A percentile compares a stretch with the other conserved stretches of the same genome.
phyloP scores from a whole-genome alignment of 2,113 vertebrate genomes.

The Nycticryphes semicollaris region DNA sequence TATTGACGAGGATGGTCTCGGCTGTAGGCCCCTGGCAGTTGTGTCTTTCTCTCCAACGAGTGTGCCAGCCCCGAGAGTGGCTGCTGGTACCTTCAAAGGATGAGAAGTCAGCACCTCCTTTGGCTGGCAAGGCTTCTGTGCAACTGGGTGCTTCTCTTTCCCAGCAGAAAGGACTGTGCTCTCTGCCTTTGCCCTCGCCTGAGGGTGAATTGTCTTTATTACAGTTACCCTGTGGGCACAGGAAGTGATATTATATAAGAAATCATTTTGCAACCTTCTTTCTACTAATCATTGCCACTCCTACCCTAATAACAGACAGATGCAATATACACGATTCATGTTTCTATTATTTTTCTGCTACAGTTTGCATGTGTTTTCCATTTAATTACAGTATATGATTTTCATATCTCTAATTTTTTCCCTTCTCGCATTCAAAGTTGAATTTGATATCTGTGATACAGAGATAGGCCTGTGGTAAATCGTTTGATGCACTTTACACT shows the following conservation, averaged over 20 bases:
- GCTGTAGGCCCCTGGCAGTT: background rate
- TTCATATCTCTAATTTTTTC: slow-evolving; percentile 27
- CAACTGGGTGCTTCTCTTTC: background rate
- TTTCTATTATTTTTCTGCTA: slow-evolving; percentile 58
- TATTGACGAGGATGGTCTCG: background rate
- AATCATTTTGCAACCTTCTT: slow-evolving; percentile 43
- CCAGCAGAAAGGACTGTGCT: slow-evolving; percentile 16
- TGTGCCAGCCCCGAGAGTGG: background rate
- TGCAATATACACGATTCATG: slow-evolving; percentile 27
- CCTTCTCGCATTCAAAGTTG: slow-evolving; percentile 23
- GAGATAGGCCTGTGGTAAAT: slow-evolving; percentile 22
- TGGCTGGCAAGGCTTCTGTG: background rate
- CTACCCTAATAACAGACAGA: slow-evolving; percentile 57
- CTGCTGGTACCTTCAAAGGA: slow-evolving; percentile 14
- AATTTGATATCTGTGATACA: slow-evolving; percentile 22
- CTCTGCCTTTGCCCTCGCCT: slow-evolving; percentile 37
- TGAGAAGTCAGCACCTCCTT: slow-evolving; percentile 3
- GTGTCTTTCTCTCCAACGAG: background rate
- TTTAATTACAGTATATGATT: slow-evolving; percentile 54
- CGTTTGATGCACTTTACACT: background rate
- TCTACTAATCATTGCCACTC: slow-evolving; percentile 63
- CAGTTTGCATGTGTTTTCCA: slow-evolving; percentile 59
- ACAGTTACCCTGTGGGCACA: background rate
- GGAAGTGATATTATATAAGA: slow-evolving; percentile 55
- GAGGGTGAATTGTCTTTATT: slow-evolving; percentile 10